Evolutionary conservation across 2,113 vertebrate species (phyloP).

Genomic region (Redunca redunca): DNA sequence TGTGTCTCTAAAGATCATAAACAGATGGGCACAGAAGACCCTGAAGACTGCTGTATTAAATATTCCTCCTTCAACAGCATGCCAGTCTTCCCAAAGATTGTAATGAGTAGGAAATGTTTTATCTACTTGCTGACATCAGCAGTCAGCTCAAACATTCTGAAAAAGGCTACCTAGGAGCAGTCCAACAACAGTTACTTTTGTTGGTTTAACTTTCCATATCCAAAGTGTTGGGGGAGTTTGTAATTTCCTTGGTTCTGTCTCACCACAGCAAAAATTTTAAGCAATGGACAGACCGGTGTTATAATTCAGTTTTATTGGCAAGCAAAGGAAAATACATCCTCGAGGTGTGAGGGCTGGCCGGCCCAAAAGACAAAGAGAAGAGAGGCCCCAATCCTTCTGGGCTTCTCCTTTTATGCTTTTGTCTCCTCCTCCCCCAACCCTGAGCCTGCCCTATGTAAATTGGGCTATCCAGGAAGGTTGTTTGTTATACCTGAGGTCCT

Average conservation of each 20-base stretch:
- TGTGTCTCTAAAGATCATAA: not conserved
- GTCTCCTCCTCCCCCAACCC: not conserved
- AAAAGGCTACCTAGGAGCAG: not conserved
- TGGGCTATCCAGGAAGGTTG: not conserved
- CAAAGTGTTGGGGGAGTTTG: not conserved
- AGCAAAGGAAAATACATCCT: not conserved
- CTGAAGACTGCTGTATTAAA: not conserved
- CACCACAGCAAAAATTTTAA: not conserved
- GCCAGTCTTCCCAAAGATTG: not conserved
- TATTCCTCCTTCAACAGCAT: not conserved
- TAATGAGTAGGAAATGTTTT: not conserved
- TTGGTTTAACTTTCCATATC: not conserved
- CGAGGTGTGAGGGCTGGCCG: not conserved
- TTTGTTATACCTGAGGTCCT: not conserved
- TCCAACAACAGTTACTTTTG: not conserved
- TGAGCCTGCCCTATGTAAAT: not conserved
- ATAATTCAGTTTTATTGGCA: not conserved
- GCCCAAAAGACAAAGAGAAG: not conserved
- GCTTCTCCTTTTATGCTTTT: not conserved
- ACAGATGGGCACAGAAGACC: not conserved
- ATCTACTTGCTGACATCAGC: not conserved
- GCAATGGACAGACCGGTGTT: not conserved
- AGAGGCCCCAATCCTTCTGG: not conserved
- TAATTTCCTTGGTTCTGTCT: not conserved
- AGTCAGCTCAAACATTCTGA: not conserved